These are phyloP conservation scores for Morone saxatilis DNA, from an alignment of 2,113 vertebrate genomes.

Conservation along the genomic window DNA sequence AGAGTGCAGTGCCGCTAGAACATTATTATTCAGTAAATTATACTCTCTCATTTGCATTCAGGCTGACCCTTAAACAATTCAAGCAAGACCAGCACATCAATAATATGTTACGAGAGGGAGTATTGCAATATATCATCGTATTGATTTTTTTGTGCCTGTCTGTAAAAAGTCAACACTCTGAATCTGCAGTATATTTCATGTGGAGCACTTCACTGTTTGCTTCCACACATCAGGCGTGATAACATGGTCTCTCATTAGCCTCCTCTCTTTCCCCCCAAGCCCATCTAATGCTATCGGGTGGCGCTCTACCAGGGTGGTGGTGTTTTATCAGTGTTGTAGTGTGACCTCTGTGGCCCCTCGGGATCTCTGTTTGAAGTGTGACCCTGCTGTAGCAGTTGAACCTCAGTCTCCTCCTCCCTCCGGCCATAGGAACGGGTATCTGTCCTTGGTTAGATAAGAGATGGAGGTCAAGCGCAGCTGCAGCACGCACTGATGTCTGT, in stretches of 20 bases:
- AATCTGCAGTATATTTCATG: neutral
- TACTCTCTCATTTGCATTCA: neutral
- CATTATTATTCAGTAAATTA: neutral
- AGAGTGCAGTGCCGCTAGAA: no score
- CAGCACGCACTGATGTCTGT: neutral
- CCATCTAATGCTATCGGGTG: neutral
- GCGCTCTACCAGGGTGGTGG: neutral
- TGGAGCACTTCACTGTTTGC: neutral
- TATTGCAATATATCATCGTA: constrained; percentile 9
- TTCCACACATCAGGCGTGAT: constrained; percentile 39
- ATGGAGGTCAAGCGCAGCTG: constrained; percentile 25
- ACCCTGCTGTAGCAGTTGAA: constrained; percentile 26
- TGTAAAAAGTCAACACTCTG: constrained; percentile 3
- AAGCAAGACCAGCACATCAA: neutral
- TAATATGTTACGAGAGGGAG: neutral
- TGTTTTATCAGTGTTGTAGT: constrained; percentile 16
- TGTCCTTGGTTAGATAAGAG: constrained; percentile 60
- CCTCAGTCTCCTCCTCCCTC: constrained; percentile 31
- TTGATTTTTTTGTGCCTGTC: constrained; percentile 18
- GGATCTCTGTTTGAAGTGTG: constrained; percentile 10
- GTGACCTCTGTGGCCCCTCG: constrained; percentile 12
- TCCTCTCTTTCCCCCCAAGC: constrained; percentile 11
- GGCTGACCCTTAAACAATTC: neutral
- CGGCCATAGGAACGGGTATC: constrained; percentile 17
- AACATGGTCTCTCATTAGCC: constrained; percentile 23